Percentiles rank a stretch among this genome's conserved stretches.
Evolutionary conservation across 2,113 vertebrate species (phyloP).

Genomic region (Cebus imitator): DNA sequence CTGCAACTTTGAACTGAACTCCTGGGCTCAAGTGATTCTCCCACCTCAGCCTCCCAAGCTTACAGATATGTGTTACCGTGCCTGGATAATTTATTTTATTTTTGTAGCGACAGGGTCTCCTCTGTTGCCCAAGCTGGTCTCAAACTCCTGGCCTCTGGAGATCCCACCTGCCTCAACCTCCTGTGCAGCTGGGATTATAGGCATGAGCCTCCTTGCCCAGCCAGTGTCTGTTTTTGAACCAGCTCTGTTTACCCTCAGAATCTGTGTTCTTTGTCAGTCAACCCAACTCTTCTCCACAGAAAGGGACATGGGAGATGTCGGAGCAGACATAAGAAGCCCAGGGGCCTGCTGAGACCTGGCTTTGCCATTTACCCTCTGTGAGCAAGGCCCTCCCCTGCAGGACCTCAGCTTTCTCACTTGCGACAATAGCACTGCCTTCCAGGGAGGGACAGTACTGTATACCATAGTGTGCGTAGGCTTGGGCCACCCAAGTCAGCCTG

Average conservation of each 20-base stretch:
- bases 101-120: no score
- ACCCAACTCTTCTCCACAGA: not conserved
- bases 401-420: not conserved
- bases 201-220: no score
- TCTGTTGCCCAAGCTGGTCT: no score
- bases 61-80: no score
- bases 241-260: not conserved
- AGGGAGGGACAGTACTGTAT: not conserved
- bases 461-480: not conserved
- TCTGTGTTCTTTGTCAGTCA: not conserved
- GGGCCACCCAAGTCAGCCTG: not conserved
- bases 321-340: not conserved
- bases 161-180: no score
- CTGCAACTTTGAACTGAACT: no score
- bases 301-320: rapidly evolving
- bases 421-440: not conserved
- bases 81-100: no score
- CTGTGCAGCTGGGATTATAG: no score
- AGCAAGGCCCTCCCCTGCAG: not conserved
- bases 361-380: not conserved
- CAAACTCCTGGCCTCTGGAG: no score
- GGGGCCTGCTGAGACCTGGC: not conserved
- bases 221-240: not conserved
- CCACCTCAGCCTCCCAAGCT: no score
- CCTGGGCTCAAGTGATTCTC: no score